Conservation (phyloP, 2,888 invertebrate genomes). For the Meiosimyza decipiens region DNA sequence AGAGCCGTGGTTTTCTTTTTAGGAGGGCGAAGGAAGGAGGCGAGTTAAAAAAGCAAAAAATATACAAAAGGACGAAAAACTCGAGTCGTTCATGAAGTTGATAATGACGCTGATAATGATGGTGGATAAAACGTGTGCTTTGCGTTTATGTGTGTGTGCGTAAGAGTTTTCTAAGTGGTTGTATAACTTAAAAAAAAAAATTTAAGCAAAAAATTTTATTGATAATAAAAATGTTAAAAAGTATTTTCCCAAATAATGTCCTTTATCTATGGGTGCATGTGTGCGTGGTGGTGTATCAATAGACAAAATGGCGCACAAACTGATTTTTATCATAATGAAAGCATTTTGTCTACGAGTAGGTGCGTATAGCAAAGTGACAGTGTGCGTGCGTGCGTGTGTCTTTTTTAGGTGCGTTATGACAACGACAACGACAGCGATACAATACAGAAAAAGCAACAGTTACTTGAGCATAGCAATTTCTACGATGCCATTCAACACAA, state of each 20-base stretch:
- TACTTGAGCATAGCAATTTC: constrained; percentile 1
- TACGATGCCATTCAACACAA: neutral
- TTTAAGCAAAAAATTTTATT: constrained; percentile 2
- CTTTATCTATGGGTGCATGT: neutral
- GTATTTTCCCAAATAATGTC: neutral
- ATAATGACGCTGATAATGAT: constrained; percentile 27
- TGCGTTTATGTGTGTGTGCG: neutral
- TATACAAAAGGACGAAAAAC: constrained; percentile 2
- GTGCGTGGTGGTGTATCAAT: neutral
- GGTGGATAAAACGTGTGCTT: neutral
- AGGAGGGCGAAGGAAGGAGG: neutral
- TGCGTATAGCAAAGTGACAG: neutral
- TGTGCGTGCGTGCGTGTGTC: neutral
- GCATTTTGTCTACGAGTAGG: neutral
- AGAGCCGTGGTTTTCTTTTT: neutral
- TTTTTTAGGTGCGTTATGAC: too few species aligned
- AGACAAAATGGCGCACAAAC: constrained; percentile 22
- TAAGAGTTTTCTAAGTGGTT: neutral
- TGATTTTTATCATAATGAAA: constrained; percentile 1
- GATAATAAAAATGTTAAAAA: constrained; percentile 25
- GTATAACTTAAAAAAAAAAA: neutral
- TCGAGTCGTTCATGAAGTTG: constrained; percentile 13
- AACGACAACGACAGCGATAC: neutral
- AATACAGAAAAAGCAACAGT: constrained; percentile 8
- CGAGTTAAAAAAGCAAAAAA: neutral